Conservation (phyloP, 2,888 invertebrate species). For the Tiphia femorata region DNA sequence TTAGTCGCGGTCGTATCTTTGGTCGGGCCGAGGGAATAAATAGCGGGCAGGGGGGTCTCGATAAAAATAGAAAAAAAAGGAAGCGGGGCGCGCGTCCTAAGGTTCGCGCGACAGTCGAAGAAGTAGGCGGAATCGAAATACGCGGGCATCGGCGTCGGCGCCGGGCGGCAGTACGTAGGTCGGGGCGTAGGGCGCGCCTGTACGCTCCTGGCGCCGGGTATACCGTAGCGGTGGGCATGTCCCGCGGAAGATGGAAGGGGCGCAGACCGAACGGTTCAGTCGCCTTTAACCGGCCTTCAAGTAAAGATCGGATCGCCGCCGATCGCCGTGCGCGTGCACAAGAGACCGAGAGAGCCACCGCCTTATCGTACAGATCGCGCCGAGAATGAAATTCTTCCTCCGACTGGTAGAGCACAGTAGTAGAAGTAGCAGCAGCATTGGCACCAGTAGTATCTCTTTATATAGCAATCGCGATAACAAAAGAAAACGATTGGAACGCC, state of each 20-base stretch:
- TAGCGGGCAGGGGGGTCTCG: too few relatives aligned
- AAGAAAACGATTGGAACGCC: conserved; percentile 37
- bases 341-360: conserved; percentile 20
- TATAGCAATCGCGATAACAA: conserved; percentile 18
- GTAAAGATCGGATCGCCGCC: conserved; percentile 44
- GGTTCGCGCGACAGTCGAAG: too few relatives aligned
- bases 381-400: conserved; percentile 50
- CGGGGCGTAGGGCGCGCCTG: conserved; percentile 12
- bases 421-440: conserved; percentile 20
- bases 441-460: conserved; percentile 11
- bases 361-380: conserved; percentile 34
- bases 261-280: conserved; percentile 57
- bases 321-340: conserved; percentile 39
- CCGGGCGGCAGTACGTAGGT: neutral
- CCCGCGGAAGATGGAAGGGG: conserved; percentile 57
- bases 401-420: conserved; percentile 27
- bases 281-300: conserved; percentile 60
- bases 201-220: conserved; percentile 46
- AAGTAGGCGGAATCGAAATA: too few relatives aligned
- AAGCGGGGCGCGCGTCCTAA: too few relatives aligned
- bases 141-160: too few relatives aligned
- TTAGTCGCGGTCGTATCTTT: too few relatives aligned
- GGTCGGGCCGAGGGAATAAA: too few relatives aligned
- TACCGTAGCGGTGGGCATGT: conserved; percentile 48
- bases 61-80: too few relatives aligned